Percentiles rank a stretch among this genome's conserved stretches.
phyloP scores from a whole-genome alignment of 2,113 vertebrate species.

The Microcebus griseorufus region DNA sequence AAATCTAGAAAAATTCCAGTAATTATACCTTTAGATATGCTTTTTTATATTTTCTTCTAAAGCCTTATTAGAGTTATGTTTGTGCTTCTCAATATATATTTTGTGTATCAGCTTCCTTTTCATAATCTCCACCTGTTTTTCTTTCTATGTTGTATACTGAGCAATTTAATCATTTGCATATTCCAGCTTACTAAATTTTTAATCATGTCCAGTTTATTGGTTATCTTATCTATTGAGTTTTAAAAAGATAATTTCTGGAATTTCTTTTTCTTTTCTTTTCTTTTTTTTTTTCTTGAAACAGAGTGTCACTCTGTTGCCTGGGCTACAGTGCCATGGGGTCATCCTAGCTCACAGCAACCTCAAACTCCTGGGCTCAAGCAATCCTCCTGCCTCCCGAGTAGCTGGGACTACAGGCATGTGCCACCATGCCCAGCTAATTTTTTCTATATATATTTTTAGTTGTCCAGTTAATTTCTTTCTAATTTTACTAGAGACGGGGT shows the following conservation, averaged over 20 bases:
- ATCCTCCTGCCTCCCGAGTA: no score
- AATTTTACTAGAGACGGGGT: no score
- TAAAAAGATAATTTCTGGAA: conserved; percentile 3
- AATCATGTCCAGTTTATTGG: background rate
- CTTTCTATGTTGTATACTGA: background rate
- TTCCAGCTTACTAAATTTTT: background rate
- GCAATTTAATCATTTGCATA: background rate
- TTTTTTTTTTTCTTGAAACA: background rate
- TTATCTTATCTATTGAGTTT: background rate
- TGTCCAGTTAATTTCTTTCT: no score
- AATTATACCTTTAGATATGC: background rate
- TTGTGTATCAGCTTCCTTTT: background rate
- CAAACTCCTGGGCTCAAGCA: no score
- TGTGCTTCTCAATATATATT: background rate
- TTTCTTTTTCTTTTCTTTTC: background rate
- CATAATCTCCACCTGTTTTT: background rate
- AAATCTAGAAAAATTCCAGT: background rate
- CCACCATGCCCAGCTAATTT: no score
- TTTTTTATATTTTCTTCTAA: background rate
- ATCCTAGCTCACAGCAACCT: no score
- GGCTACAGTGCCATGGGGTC: no score
- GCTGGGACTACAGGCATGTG: no score
- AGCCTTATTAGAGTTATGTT: background rate
- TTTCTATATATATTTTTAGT: no score
- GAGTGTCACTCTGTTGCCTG: no score